Conservation (phyloP, 2,888 invertebrate genomes). For the Diloba caeruleocephala region DNA sequence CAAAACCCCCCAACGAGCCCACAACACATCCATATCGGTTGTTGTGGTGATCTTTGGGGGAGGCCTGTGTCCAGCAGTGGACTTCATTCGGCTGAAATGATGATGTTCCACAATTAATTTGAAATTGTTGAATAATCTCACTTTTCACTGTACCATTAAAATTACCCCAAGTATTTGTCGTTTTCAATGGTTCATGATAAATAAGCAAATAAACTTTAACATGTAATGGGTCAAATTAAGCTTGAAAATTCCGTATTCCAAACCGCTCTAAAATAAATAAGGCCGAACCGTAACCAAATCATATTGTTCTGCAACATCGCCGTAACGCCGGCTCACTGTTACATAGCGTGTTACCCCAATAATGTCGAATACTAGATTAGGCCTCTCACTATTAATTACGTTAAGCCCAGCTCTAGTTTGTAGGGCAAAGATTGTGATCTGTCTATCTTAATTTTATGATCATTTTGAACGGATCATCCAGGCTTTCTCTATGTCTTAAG, state of each 20-base stretch:
- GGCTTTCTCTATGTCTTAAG: not conserved
- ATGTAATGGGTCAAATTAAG: not conserved
- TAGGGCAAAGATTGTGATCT: conserved; percentile 5
- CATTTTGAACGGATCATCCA: not conserved
- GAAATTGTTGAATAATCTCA: too few relatives aligned
- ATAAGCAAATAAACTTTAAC: too few relatives aligned
- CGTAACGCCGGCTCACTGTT: not conserved
- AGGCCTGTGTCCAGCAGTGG: too few relatives aligned
- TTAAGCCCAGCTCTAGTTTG: not conserved
- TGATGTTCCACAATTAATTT: too few relatives aligned
- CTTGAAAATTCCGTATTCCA: not conserved
- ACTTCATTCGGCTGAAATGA: too few relatives aligned
- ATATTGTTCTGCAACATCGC: not conserved
- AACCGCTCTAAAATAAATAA: conserved; percentile 6
- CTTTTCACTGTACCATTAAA: too few relatives aligned
- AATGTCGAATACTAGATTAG: conserved; percentile 26
- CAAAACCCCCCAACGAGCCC: too few relatives aligned
- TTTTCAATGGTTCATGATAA: too few relatives aligned
- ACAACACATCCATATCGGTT: too few relatives aligned
- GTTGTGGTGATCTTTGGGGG: too few relatives aligned
- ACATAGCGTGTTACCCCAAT: conserved; percentile 6
- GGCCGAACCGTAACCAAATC: not conserved
- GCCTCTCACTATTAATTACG: conserved; percentile 19
- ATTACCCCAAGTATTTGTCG: too few relatives aligned
- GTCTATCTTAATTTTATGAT: not conserved